Conservation (phyloP, 2,113 vertebrate species). For the Phyllostomus hastatus region DNA sequence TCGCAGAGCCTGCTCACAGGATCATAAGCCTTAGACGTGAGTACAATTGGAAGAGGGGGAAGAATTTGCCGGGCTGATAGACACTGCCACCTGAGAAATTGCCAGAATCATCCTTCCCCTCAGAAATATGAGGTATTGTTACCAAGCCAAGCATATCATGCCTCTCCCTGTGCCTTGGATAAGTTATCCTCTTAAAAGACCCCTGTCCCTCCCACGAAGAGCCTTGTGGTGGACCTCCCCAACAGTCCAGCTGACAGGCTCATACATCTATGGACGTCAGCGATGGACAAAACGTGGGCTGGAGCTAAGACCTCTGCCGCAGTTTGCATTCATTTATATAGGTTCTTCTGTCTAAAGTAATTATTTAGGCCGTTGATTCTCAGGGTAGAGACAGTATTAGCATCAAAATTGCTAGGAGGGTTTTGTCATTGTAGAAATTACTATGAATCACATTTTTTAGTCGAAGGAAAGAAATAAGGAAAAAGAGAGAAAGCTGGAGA, state of each 20-base stretch:
- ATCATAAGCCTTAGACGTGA: neutral
- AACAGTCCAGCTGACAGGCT: neutral
- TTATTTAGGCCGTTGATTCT: neutral
- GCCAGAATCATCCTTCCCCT: neutral
- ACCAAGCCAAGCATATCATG: neutral
- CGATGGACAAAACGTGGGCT: neutral
- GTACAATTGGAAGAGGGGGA: rapidly evolving
- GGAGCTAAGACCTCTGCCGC: neutral
- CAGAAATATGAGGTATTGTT: neutral
- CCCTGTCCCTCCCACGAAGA: neutral
- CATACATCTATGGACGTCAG: neutral
- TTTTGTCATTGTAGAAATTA: neutral
- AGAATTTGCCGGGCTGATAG: neutral
- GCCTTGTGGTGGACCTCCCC: neutral
- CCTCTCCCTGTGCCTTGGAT: neutral
- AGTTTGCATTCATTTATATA: neutral
- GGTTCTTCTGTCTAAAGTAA: neutral
- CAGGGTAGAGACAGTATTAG: neutral
- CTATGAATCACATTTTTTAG: neutral
- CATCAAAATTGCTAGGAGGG: neutral
- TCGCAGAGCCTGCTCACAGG: neutral
- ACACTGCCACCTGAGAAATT: neutral
- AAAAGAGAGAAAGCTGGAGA: neutral
- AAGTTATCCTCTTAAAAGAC: neutral
- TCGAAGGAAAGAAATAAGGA: neutral